phyloP scores from a whole-genome alignment of 2,797 vertebrate genomes.

The Philypnodon macrostomus region DNA sequence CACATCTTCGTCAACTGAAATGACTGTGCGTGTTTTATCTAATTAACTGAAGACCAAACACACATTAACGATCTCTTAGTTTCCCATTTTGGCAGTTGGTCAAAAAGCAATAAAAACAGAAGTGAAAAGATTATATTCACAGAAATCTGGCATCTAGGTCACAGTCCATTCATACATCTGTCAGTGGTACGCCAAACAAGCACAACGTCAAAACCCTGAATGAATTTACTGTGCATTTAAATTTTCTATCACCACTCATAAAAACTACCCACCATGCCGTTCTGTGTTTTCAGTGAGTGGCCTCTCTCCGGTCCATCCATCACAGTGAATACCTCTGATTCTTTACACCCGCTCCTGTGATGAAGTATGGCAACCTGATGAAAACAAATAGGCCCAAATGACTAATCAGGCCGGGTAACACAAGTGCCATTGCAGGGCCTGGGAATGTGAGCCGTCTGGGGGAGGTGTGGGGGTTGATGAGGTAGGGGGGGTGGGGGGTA shows the following conservation, averaged over 20 bases:
- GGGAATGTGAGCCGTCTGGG: conserved; percentile 63
- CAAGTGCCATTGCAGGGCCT: conserved; percentile 26
- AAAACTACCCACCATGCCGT: background rate
- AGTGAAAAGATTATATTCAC: no score
- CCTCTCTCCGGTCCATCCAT: conserved; percentile 66
- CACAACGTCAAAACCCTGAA: background rate
- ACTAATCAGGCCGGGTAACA: conserved; percentile 54
- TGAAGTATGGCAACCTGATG: conserved; percentile 55
- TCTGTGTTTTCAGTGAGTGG: conserved; percentile 29
- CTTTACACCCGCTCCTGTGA: conserved; percentile 51
- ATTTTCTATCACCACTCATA: conserved; percentile 14
- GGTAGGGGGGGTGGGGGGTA: conserved; percentile 14
- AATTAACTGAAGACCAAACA: no score
- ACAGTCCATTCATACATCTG: background rate
- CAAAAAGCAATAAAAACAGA: no score
- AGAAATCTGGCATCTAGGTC: no score
- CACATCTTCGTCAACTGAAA: no score
- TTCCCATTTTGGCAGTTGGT: no score
- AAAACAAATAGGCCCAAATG: conserved; percentile 68
- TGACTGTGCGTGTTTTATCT: no score
- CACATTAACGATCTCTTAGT: no score
- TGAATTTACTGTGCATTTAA: background rate
- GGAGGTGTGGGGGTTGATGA: conserved; percentile 53
- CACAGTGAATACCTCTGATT: conserved; percentile 66
- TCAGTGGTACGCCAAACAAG: background rate